Percentiles rank a stretch among this genome's conserved stretches.
Evolutionary conservation across 2,113 vertebrate species (phyloP).

Genomic region (Egretta garzetta): DNA sequence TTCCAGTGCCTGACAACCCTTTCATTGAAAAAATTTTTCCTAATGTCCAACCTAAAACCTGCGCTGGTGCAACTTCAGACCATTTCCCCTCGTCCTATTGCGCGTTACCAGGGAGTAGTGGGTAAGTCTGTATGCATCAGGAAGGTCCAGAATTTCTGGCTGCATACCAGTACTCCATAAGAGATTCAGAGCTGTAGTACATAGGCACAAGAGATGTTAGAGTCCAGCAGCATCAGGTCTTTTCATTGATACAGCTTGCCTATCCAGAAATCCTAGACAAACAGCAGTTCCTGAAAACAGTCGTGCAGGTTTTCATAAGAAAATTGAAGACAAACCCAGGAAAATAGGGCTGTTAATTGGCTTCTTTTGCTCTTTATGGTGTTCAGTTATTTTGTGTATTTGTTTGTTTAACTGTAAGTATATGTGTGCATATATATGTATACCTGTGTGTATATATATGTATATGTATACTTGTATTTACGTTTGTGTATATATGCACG

Average conservation of each 20-base stretch:
- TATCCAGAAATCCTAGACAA: not conserved
- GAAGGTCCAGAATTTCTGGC: not conserved
- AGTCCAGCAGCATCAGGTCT: not conserved
- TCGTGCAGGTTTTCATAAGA: not conserved
- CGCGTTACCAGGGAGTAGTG: too few species aligned
- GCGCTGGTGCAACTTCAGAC: too few species aligned
- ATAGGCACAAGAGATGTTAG: not conserved
- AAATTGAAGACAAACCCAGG: not conserved
- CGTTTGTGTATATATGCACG: not conserved
- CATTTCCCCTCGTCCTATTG: too few species aligned
- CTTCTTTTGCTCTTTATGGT: not conserved
- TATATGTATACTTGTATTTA: not conserved
- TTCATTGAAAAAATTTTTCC: too few species aligned
- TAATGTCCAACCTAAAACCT: too few species aligned
- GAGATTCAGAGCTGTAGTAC: not conserved
- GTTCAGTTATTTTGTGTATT: not conserved
- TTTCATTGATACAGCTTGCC: fast-evolving
- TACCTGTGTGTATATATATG: too few species aligned
- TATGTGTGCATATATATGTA: not conserved
- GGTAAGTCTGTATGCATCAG: not conserved
- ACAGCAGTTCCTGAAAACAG: not conserved
- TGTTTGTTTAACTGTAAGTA: not conserved
- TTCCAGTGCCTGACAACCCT: too few species aligned
- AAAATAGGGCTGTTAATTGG: not conserved
- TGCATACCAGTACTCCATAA: not conserved